A percentile compares a stretch with the other conserved stretches of the same genome.
Evolutionary conservation across 2,888 invertebrate genomes (phyloP).

Genomic region (Baccha elongata): DNA sequence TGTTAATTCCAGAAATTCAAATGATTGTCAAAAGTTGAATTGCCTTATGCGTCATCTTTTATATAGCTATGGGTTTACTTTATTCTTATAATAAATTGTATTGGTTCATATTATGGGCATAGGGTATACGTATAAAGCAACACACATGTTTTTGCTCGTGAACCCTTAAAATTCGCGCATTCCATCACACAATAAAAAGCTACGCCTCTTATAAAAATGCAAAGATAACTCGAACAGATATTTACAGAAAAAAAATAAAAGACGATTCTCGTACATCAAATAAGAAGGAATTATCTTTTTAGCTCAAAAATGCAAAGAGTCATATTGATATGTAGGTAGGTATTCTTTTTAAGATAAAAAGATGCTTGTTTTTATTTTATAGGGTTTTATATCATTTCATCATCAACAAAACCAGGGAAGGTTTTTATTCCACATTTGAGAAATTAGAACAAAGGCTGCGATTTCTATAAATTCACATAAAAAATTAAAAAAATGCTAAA

Average conservation of each 20-base stretch:
- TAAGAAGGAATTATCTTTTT: slow-evolving; percentile 11
- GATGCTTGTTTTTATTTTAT: neutral
- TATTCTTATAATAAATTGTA: neutral
- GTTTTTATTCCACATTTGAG: slow-evolving; percentile 18
- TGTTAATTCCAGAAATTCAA: neutral
- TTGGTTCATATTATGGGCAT: neutral
- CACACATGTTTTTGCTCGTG: neutral
- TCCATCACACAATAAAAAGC: slow-evolving; percentile 19
- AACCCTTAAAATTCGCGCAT: slow-evolving; percentile 21
- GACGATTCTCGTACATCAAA: slow-evolving; percentile 13
- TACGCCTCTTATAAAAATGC: neutral
- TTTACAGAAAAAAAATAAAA: neutral
- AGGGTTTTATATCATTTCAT: neutral
- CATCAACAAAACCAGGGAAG: slow-evolving; percentile 10
- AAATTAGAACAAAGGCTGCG: slow-evolving; percentile 14
- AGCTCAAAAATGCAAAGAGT: neutral
- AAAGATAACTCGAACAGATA: slow-evolving; percentile 1
- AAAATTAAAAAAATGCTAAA: slow-evolving; percentile 44
- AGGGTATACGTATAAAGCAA: neutral
- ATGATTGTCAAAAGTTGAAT: neutral
- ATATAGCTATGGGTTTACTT: neutral
- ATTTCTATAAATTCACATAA: slow-evolving; percentile 1
- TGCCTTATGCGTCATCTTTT: neutral
- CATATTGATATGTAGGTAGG: too few relatives aligned
- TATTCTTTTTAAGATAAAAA: slow-evolving; percentile 2